These are phyloP conservation scores for Caranx ignobilis DNA, from an alignment of 2,113 vertebrate genomes.

Conservation along the genomic window DNA sequence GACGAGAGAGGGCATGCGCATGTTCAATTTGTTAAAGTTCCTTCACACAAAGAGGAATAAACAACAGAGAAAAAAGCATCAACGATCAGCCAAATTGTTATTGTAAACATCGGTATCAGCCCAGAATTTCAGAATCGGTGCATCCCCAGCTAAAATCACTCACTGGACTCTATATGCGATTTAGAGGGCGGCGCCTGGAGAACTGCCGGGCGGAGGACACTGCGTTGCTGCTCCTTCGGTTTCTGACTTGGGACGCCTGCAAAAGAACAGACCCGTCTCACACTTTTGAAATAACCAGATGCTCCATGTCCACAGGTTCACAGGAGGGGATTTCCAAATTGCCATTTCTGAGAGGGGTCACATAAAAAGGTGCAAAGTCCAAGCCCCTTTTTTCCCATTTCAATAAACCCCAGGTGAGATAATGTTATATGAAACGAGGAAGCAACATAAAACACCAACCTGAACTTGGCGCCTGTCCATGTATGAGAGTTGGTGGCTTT, in stretches of 20 bases:
- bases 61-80: no score
- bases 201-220: slow-evolving; percentile 95
- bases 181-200: slow-evolving; percentile 94
- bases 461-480: slow-evolving; percentile 97
- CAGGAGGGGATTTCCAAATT: slow-evolving; percentile 2
- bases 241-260: slow-evolving; percentile 97
- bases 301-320: slow-evolving; percentile 13
- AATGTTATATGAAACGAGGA: not conserved
- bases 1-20: no score
- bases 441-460: slow-evolving; percentile 81
- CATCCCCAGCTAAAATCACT: slow-evolving; percentile 52
- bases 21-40: no score
- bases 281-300: slow-evolving; percentile 5
- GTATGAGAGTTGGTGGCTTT: slow-evolving; percentile 97
- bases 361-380: slow-evolving; percentile 15
- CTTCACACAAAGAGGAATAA: no score
- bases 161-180: slow-evolving; percentile 90
- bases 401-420: slow-evolving; percentile 1
- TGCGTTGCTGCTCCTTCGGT: slow-evolving; percentile 96
- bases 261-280: slow-evolving; percentile 74
- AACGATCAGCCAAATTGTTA: no score
- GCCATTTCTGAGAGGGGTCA: slow-evolving; percentile 19
- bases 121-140: no score
- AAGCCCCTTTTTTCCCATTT: not conserved
- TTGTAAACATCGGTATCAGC: no score